Evolutionary conservation across 2,113 vertebrate species (phyloP), one percentile per base, ranked within the genome.

Genomic region (Callipepla squamata): DNA sequence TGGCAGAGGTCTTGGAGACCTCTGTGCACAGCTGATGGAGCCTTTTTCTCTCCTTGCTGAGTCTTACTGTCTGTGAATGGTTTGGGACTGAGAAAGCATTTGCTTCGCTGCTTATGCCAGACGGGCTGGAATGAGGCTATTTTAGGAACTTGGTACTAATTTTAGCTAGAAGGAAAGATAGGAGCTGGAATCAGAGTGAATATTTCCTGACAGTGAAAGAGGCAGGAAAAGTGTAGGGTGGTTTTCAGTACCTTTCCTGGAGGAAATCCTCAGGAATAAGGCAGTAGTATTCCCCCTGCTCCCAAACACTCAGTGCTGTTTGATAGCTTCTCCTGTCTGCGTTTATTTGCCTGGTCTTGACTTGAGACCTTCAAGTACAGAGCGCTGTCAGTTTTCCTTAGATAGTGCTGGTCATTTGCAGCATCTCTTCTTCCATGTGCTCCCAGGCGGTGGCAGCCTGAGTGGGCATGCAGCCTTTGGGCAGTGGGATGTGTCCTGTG

Each of bases 161-260:
- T 94, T 94, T 95, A 95, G 84, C 6, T 10, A 53, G 62, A 45
- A 53, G 50, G 51, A 84, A 93, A 69, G 53, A 90, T 0, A 1
- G 47, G 34, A 20, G n/a, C 40, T 85, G 80, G 80, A 69, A 78
- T 93, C 65, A 36, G 75, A 83, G 53, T 23, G n/a, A 74, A n/a
- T 92, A 87, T 84, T 91, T 92, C 92, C 90, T 90, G 66, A 77
- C 44, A 65, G 76, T 68, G 6, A 72, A 82, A 90, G 87, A 90
- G 69, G 36, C 79, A 83, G 74, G 63, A 87, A 85, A 62, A 93
- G 51, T 70, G 53, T 19, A 66, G 72, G 55, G 47, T 88, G 28
- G 5, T 85, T 93, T 88, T 90, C 81, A 75, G 69, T 94, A 78
- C 53, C 69, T 94, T 92, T 55, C 63, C 68, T 88, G n/a, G 55